Evolutionary conservation across 2,113 vertebrate species (phyloP), one percentile per base, ranked within the genome.

Genomic region (Orientallactaga bullata): DNA sequence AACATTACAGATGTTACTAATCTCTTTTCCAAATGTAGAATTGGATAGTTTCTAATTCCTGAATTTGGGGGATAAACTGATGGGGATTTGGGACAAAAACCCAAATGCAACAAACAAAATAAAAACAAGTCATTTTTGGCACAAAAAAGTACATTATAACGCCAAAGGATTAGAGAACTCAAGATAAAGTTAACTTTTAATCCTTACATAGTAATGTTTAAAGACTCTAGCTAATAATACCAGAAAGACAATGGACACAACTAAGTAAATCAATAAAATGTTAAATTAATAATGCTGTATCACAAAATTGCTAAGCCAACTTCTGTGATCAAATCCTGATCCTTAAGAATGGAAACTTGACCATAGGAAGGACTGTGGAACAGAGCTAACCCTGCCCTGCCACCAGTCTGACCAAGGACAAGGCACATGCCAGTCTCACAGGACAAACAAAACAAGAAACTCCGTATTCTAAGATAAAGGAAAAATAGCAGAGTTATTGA

Each of bases 11-110:
- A 18, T 28, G 18, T 60, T 76, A 42, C 58, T 86, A 65, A 89
- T 84, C 80, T 71, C 73, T 91, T 94, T 94, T 72, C 76, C 66
- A 96, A 94, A 84, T 26, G 51, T 7, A 79, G 60, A 94, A 88
- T 2, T 47, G 7, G 37, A 51, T 92, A 18, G 20, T 82, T 95
- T 66, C 81, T 85, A 65, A 55, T 55, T 95, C 76, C 76, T 89
- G 87, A 94, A 91, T 55, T 84, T 95, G 84, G 71, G 65, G 94
- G 74, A 88, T 47, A 92, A 93, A 39, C 61, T 60, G 16, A 93
- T 4, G 9, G 8, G n/a, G 42, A 30, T 80, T 32, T 21, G 47
- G 35, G 35, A 73, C 82, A 77, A 93, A 89, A 89, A 83, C 51
- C 3, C 72, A 78, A 95, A 78, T 71, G 28, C 28, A 73, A 78